Evolutionary conservation across 2,888 invertebrate species (phyloP), one percentile per base, ranked within the genome.

Genomic region (Odontothrips loti): DNA sequence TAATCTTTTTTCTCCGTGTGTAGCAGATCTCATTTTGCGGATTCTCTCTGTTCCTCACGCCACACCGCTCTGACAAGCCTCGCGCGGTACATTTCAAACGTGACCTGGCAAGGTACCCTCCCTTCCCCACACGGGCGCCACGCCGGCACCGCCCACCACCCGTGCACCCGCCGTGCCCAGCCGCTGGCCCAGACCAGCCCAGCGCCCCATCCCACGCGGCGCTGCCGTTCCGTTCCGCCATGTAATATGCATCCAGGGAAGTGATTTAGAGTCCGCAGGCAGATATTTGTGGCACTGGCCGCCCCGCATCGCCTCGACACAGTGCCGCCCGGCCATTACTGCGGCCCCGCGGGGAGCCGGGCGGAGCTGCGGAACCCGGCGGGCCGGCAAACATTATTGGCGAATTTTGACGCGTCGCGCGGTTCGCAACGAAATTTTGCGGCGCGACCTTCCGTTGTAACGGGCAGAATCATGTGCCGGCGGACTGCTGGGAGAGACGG

Each of bases 271-370:
- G 68, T 75, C 68, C 68, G 68, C 68, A 75, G 68, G 23, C 68
- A 75, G 68, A 75, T 75, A 75, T 75, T 75, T 75, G 68, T 75
- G 68, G 68, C 68, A 27, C 68, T 75, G 68, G 68, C 68, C 68
- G 68, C 12, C 27, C 68, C 9, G 68, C 68, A 27, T 75, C 68
- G 68, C 68, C 68, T 12, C 68, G 68, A 23, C 68, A 23, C 23
- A 43, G 34, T 43, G 34, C 34, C 34, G 34, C 34, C 51, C 51
- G 3, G 51, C 58, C 34, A 43, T 43, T 43, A 43, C 34, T n/a
- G n/a, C n/a, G 15, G 15, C 58, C 15, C 58, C 58, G 8, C 6
- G 17, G 15, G 20, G n/a, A 17, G n/a, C 6, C 15, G 58, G 58
- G 20, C 15, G 58, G 20, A n/a, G 12, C 0, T 1, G 58, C 58